These are phyloP conservation scores for Drosophila prosaltans DNA, from an alignment of 1,140 invertebrate genomes.

Conservation along the genomic window DNA sequence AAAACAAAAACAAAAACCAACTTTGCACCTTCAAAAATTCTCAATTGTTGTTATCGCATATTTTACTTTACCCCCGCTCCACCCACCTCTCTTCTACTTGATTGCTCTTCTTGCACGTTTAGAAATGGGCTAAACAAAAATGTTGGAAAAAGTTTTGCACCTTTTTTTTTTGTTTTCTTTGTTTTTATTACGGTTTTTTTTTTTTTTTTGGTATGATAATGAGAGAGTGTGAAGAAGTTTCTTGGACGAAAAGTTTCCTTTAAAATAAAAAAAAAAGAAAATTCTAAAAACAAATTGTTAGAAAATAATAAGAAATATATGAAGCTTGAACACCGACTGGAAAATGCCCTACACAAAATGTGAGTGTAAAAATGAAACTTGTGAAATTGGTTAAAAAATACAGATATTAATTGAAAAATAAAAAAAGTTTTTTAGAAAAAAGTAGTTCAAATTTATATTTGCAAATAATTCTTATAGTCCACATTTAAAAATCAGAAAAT, in stretches of 20 bases:
- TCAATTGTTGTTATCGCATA: constrained; percentile 6
- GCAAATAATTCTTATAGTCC: too few species aligned
- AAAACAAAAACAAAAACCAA: constrained; percentile 13
- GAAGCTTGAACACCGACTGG: not conserved
- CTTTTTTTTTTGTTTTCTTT: not conserved
- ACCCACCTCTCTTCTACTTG: not conserved
- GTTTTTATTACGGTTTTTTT: not conserved
- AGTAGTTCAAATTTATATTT: too few species aligned
- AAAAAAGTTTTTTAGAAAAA: too few species aligned
- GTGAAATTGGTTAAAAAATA: too few species aligned
- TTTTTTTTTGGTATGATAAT: not conserved
- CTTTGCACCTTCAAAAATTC: constrained; percentile 15
- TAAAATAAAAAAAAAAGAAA: constrained; percentile 6
- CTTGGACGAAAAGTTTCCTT: not conserved
- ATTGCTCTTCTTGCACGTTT: constrained; percentile 20
- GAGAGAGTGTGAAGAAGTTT: constrained; percentile 11
- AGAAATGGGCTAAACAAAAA: constrained; percentile 11
- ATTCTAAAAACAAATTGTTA: constrained; percentile 8
- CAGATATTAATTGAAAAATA: too few species aligned
- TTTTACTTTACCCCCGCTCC: not conserved
- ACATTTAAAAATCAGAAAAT: too few species aligned
- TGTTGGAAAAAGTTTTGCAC: constrained; percentile 12
- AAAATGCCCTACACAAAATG: not conserved
- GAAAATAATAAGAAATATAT: not conserved
- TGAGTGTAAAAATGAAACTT: too few species aligned